Conservation (phyloP, 2,888 invertebrate genomes). For the Callinectes sapidus region DNA sequence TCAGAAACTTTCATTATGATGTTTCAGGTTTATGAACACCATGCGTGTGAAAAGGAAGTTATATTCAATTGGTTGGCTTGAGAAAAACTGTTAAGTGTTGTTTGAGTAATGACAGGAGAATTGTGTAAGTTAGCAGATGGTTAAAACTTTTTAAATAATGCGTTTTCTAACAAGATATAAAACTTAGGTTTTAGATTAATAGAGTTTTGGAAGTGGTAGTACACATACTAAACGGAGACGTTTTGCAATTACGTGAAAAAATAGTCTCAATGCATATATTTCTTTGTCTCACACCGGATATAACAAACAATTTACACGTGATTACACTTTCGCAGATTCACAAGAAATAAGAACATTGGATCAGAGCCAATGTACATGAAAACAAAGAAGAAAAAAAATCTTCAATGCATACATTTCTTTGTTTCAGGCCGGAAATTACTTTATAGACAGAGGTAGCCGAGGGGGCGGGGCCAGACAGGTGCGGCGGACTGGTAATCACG, state of each 20-base stretch:
- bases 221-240: too few relatives aligned
- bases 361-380: neutral
- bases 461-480: constrained; percentile 50
- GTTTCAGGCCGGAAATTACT: constrained; percentile 58
- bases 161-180: neutral
- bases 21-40: neutral
- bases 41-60: neutral
- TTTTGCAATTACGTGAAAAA: neutral
- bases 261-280: neutral
- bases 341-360: neutral
- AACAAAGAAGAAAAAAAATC: neutral
- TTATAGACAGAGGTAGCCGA: constrained; percentile 49
- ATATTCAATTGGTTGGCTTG: neutral
- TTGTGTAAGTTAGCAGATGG: neutral
- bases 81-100: neutral
- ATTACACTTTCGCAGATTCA: neutral
- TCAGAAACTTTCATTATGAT: neutral
- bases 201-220: neutral
- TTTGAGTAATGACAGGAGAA: neutral
- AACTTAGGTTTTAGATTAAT: neutral
- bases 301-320: neutral
- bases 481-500: constrained; percentile 45
- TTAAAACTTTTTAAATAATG: neutral
- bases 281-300: neutral
- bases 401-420: constrained; percentile 43